Evolutionary conservation across 2,888 invertebrate species (phyloP).

Genomic region (Palloptera scutellata): DNA sequence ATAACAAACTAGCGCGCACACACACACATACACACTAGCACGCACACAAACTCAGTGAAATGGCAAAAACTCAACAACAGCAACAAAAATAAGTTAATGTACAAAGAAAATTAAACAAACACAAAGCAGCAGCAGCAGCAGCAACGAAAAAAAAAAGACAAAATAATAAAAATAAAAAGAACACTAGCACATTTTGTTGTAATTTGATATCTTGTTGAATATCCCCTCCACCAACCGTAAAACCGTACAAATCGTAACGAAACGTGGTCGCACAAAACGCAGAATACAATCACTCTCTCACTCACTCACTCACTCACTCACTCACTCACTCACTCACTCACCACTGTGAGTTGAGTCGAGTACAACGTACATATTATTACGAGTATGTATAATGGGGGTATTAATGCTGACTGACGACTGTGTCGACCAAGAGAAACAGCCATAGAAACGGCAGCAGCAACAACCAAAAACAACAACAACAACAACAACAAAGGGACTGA

Average conservation of each 20-base stretch:
- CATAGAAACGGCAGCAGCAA: slow-evolving; percentile 27
- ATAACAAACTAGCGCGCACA: slow-evolving; percentile 1
- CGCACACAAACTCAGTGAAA: slow-evolving; percentile 16
- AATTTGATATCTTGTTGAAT: slow-evolving; percentile 37
- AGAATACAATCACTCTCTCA: neutral
- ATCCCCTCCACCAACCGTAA: slow-evolving; percentile 31
- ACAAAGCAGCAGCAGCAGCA: slow-evolving; percentile 14
- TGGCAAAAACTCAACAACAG: slow-evolving; percentile 8
- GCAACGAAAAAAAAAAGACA: slow-evolving; percentile 8
- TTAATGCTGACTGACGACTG: slow-evolving; percentile 16
- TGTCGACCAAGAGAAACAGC: slow-evolving; percentile 6
- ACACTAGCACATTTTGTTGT: slow-evolving; percentile 36
- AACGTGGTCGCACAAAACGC: neutral
- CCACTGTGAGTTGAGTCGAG: neutral
- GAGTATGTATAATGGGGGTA: slow-evolving; percentile 28
- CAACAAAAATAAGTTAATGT: slow-evolving; percentile 1
- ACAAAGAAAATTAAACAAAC: slow-evolving; percentile 17
- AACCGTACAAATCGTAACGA: slow-evolving; percentile 5
- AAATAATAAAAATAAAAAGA: slow-evolving; percentile 19
- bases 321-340: too few species aligned
- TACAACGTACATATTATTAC: slow-evolving; percentile 24
- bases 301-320: neutral
- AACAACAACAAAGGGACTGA: slow-evolving; percentile 13
- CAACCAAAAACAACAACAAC: neutral
- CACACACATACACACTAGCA: slow-evolving; percentile 5